Conservation (phyloP, 1,140 invertebrate species). For the Cotesia vestalis region DNA sequence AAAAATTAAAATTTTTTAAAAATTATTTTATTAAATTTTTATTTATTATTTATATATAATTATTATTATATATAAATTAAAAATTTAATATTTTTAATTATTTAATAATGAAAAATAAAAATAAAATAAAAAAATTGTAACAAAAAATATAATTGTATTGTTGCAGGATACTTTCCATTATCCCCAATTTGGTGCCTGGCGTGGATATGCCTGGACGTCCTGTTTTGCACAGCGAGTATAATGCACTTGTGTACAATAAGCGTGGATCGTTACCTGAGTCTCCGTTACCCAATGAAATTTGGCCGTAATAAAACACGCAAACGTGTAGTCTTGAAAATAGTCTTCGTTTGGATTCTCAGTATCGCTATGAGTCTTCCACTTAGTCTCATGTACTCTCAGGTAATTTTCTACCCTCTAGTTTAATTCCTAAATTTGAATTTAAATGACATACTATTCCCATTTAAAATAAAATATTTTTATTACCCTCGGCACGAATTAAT, state of each 20-base stretch:
- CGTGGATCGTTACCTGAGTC: conserved; percentile 87
- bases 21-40: too few species aligned
- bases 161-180: conserved; percentile 85
- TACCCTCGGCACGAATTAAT: not conserved
- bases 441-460: not conserved
- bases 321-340: conserved; percentile 86
- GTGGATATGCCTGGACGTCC: conserved; percentile 92
- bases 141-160: conserved; percentile 41
- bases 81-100: too few species aligned
- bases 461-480: not conserved
- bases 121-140: not conserved
- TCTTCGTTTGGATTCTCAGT: conserved; percentile 90
- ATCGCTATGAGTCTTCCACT: conserved; percentile 89
- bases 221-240: conserved; percentile 95
- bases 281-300: conserved; percentile 88
- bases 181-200: conserved; percentile 82
- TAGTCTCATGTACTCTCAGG: conserved; percentile 87
- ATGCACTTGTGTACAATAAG: conserved; percentile 96
- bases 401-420: conserved; percentile 51
- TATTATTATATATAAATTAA: too few species aligned
- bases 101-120: not conserved
- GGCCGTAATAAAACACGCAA: conserved; percentile 88
- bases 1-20: too few species aligned
- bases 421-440: conserved; percentile 16
- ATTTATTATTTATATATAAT: too few species aligned